A percentile compares a stretch with the other conserved stretches of the same genome.
Conservation (phyloP, 53 echinoderm and acorn worm genomes). For the Arbacia lixula region DNA sequence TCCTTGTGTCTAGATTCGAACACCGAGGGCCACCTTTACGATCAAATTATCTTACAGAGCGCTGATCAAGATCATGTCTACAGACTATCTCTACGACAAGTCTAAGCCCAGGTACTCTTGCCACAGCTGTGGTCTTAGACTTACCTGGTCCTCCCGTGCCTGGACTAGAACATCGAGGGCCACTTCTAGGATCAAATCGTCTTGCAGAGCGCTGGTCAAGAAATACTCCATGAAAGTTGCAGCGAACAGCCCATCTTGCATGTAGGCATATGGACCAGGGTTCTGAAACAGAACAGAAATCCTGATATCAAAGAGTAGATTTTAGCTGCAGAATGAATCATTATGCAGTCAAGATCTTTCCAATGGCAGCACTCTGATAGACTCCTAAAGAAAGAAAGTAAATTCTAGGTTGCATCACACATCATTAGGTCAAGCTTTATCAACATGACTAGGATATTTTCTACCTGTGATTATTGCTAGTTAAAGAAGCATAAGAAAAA, state of each 20-base stretch:
- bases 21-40: constrained; percentile 23
- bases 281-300: not conserved
- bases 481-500: too few species aligned
- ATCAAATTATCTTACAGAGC: constrained; percentile 30
- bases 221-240: constrained; percentile 36
- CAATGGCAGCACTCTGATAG: too few species aligned
- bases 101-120: too few species aligned
- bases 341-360: too few species aligned
- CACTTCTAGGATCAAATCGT: constrained; percentile 39
- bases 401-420: too few species aligned
- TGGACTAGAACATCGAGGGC: constrained; percentile 20
- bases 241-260: constrained; percentile 37
- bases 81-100: too few species aligned
- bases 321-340: too few species aligned
- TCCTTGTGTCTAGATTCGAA: not conserved
- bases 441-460: too few species aligned
- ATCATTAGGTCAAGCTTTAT: too few species aligned
- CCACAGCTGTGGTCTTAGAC: too few species aligned
- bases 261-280: not conserved
- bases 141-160: constrained; percentile 31
- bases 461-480: too few species aligned
- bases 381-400: too few species aligned
- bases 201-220: constrained; percentile 31
- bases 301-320: not conserved
- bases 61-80: constrained; percentile 37